phyloP scores from a whole-genome alignment of 2,113 vertebrate genomes.

The Calypte anna region DNA sequence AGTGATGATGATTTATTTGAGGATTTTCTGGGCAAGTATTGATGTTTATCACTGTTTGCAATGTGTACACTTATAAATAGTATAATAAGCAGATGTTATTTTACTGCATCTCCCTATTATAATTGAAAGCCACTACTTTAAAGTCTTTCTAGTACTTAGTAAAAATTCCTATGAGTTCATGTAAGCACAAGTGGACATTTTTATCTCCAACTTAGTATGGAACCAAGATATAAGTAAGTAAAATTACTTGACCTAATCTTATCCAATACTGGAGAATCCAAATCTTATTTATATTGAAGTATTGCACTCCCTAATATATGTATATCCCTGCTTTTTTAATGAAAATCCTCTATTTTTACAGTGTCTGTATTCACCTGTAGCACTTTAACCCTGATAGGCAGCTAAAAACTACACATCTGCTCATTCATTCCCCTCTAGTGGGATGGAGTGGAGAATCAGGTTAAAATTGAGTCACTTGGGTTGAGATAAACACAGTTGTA shows the following conservation, averaged over 20 bases:
- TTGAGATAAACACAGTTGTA: background rate
- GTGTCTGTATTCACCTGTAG: background rate
- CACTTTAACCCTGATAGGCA: background rate
- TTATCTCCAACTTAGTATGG: background rate
- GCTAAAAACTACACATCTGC: background rate
- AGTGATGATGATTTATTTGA: background rate
- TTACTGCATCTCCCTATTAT: background rate
- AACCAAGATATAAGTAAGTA: background rate
- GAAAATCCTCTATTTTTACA: background rate
- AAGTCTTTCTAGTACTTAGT: background rate
- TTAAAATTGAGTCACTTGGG: background rate
- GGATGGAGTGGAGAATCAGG: background rate
- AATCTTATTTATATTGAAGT: background rate
- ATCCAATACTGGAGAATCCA: background rate
- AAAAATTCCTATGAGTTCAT: background rate
- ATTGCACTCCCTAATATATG: background rate
- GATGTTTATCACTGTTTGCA: background rate
- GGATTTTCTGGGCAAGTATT: background rate
- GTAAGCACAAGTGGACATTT: background rate
- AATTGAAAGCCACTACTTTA: background rate
- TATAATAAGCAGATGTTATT: background rate
- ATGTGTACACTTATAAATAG: background rate
- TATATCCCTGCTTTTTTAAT: background rate
- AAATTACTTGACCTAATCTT: background rate
- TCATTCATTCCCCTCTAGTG: rapidly evolving